Conservation (phyloP, 2,113 vertebrate species). For the Clarias macrocephalus region DNA sequence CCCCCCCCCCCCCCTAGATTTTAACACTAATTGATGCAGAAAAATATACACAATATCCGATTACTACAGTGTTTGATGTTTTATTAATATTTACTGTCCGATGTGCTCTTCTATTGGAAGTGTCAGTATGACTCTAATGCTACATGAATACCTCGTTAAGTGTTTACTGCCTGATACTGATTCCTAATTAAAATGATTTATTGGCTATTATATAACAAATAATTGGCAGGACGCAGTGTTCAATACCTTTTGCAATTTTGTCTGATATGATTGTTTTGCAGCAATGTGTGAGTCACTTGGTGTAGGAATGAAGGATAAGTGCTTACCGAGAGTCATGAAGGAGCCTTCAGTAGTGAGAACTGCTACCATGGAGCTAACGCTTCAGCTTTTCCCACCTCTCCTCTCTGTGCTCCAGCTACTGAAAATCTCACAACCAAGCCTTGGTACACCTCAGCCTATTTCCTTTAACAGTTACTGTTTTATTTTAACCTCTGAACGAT, state of each 20-base stretch:
- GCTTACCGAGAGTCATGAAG: constrained; percentile 49
- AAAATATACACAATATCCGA: neutral
- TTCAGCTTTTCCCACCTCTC: constrained; percentile 63
- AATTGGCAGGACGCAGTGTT: neutral
- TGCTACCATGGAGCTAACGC: constrained; percentile 59
- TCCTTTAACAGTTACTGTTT: neutral
- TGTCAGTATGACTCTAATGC: neutral
- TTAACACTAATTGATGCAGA: neutral
- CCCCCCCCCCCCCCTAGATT: neutral
- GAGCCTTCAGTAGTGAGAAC: constrained; percentile 54
- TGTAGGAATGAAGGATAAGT: constrained; percentile 69
- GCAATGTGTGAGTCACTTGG: constrained; percentile 68
- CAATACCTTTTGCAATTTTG: neutral
- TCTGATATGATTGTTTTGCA: constrained; percentile 45
- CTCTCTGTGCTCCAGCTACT: constrained; percentile 53
- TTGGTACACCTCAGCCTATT: neutral
- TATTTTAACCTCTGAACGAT: neutral
- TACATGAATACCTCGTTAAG: neutral
- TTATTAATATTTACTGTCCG: neutral
- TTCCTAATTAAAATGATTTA: neutral
- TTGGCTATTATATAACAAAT: too few species aligned
- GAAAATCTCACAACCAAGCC: constrained; percentile 16
- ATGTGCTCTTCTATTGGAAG: neutral
- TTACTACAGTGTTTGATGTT: neutral
- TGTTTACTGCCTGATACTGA: neutral